Conservation (phyloP, 2,797 vertebrate genomes). For the Enteromius paludinosus region DNA sequence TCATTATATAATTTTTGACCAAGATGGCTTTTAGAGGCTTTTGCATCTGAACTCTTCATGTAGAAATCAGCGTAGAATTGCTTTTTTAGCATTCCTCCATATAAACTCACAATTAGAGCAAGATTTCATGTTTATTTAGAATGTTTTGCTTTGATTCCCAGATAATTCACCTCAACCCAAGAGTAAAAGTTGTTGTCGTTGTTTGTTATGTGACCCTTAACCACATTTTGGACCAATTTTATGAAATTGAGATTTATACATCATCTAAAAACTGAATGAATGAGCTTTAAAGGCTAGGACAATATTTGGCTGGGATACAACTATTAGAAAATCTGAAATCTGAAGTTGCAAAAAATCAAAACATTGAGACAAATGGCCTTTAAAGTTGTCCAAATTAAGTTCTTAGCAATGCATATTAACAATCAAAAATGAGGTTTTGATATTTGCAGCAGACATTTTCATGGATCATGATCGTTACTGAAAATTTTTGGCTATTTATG, state of each 20-base stretch:
- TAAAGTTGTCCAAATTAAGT: too few relatives aligned
- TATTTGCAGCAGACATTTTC: neutral
- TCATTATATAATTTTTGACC: too few relatives aligned
- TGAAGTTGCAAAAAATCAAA: neutral
- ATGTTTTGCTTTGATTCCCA: neutral
- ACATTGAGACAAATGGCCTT: neutral
- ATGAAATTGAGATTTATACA: neutral
- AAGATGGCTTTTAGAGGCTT: too few relatives aligned
- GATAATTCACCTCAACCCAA: neutral
- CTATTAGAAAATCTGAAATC: too few relatives aligned
- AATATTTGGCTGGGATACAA: neutral
- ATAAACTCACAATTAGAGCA: neutral
- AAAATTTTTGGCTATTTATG: neutral
- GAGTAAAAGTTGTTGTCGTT: neutral
- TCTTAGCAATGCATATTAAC: neutral
- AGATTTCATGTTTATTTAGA: neutral
- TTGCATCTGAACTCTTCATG: too few relatives aligned
- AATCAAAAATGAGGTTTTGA: neutral
- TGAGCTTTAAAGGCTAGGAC: neutral
- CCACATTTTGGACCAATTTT: too few relatives aligned
- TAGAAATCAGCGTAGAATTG: neutral
- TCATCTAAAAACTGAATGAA: neutral
- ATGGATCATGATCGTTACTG: neutral
- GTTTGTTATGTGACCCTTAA: neutral
- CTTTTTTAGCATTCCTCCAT: neutral